Conservation (phyloP, 2,888 invertebrate species). For the Malacosoma neustria region DNA sequence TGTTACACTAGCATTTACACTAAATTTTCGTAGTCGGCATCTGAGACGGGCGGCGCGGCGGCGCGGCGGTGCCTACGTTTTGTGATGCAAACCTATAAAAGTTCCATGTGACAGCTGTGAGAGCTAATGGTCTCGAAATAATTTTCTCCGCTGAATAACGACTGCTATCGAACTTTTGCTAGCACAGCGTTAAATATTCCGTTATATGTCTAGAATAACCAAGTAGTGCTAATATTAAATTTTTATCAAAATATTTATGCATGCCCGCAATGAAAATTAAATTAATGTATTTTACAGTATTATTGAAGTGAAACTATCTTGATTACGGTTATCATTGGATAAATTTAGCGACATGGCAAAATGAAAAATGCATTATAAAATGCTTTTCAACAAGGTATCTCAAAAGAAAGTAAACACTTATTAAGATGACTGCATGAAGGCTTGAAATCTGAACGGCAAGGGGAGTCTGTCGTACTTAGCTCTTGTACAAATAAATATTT, state of each 20-base stretch:
- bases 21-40: too few relatives aligned
- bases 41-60: too few relatives aligned
- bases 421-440: too few relatives aligned
- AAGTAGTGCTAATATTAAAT: constrained; percentile 13
- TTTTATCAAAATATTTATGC: constrained; percentile 3
- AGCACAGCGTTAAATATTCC: constrained; percentile 38
- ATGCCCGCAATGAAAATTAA: not conserved
- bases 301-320: constrained; percentile 1
- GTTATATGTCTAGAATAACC: constrained; percentile 20
- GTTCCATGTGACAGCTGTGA: constrained; percentile 42
- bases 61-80: constrained; percentile 14
- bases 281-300: not conserved
- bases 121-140: constrained; percentile 51
- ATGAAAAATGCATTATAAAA: too few relatives aligned
- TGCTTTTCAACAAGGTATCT: too few relatives aligned
- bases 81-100: constrained; percentile 33
- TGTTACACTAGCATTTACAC: too few relatives aligned
- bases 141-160: constrained; percentile 40
- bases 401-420: too few relatives aligned
- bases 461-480: too few relatives aligned
- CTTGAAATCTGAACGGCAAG: too few relatives aligned
- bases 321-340: too few relatives aligned
- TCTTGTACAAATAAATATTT: too few relatives aligned
- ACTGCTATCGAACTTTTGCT: constrained; percentile 37
- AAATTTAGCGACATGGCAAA: too few relatives aligned